Evolutionary conservation across 2,113 vertebrate species (phyloP).

Genomic region (Orycteropus afer): DNA sequence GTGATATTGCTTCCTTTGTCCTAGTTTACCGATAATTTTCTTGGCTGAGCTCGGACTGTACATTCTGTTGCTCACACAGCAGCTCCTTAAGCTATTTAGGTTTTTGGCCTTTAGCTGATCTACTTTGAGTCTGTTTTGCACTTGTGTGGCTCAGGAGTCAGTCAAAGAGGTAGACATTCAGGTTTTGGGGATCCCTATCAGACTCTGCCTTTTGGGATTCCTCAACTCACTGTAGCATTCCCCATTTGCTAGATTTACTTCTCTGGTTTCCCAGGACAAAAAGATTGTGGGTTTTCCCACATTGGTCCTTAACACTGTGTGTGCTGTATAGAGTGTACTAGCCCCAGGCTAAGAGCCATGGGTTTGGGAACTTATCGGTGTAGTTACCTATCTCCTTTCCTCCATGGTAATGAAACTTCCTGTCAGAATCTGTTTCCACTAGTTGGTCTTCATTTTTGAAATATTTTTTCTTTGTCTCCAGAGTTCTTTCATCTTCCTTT

Average conservation of each 20-base stretch:
- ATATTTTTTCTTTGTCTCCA: neutral
- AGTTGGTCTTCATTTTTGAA: constrained; percentile 8
- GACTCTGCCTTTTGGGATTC: neutral
- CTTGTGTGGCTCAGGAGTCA: neutral
- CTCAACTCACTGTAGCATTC: neutral
- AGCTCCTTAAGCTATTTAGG: neutral
- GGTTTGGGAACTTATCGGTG: neutral
- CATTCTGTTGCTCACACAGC: neutral
- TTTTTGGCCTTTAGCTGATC: neutral
- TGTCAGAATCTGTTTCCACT: neutral
- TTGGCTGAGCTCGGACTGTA: neutral
- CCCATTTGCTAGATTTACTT: neutral
- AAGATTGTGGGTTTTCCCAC: neutral
- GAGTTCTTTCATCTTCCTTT: neutral
- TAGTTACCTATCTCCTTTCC: neutral
- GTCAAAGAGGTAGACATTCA: neutral
- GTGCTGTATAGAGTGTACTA: neutral
- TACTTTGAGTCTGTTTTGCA: neutral
- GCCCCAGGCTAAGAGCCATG: neutral
- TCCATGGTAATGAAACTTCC: no score
- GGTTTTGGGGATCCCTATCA: neutral
- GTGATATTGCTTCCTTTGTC: constrained; percentile 21
- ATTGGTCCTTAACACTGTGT: neutral
- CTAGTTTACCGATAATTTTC: constrained; percentile 12
- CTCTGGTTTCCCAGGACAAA: neutral